A percentile compares a stretch with the other conserved stretches of the same genome.
Conservation (phyloP, 2,113 vertebrate genomes). For the Odocoileus virginianus region DNA sequence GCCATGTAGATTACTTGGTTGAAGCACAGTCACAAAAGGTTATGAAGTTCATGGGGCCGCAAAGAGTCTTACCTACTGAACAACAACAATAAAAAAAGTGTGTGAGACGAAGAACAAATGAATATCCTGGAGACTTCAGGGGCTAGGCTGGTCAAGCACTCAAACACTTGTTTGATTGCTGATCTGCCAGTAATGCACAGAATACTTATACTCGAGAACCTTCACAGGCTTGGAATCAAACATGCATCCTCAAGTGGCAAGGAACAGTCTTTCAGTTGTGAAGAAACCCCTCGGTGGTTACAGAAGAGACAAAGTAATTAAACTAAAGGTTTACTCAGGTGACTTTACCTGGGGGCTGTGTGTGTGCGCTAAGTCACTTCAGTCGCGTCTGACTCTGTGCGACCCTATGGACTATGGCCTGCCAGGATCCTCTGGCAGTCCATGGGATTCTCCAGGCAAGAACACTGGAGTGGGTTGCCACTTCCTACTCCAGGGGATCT, state of each 20-base stretch:
- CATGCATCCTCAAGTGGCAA: neutral
- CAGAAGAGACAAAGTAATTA: neutral
- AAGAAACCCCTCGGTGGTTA: neutral
- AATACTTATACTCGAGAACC: neutral
- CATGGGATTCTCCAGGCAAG: neutral
- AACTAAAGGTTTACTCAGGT: neutral
- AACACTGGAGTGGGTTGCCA: neutral
- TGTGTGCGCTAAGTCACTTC: neutral
- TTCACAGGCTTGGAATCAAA: neutral
- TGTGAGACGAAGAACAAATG: neutral
- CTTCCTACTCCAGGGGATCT: neutral
- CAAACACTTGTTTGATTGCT: neutral
- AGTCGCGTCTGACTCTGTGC: rapidly evolving
- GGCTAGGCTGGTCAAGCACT: neutral
- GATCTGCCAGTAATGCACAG: neutral
- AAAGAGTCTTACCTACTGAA: neutral
- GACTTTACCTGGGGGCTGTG: neutral
- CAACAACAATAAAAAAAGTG: neutral
- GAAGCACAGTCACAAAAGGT: neutral
- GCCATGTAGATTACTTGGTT: neutral
- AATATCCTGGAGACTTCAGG: neutral
- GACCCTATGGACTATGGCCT: neutral
- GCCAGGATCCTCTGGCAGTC: neutral
- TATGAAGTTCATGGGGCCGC: neutral
- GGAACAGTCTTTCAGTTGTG: neutral